Base-by-base conservation (phyloP, 2,113 vertebrate species). In the Chrysochloris asiatica region DNA sequence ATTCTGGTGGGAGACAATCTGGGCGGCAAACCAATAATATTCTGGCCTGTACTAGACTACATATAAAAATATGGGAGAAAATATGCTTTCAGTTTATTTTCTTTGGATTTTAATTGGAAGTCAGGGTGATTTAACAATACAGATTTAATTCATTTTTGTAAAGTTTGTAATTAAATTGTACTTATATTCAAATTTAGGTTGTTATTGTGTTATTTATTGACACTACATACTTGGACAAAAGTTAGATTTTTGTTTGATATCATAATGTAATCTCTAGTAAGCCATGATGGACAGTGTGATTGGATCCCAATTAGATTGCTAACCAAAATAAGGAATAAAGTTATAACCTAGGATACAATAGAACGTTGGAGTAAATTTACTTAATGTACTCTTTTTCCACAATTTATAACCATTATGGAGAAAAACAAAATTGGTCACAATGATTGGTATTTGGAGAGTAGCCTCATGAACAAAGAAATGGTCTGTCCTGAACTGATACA, bases 91-190 rank as follows among this genome's bases (percentile, higher is more conserved):
- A 77, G 84, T 73, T 79, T 30, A 71, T 24, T 54, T 63, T 69
- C 28, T 61, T 50, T 52, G 50, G 9, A 56, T 28, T 83, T 83
- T 67, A 78, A 78, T 86, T 69, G 72, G 26, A 91, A 65, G 5
- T 9, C 14, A 8, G 12, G 10, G 24, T 76, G n/a, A 41, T 6
- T 52, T 61, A 48, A 65, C 26, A 77, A 0, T 28, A 13, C 41
- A 2, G 24, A 19, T 63, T 67, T 87, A 80, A 87, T 89, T 91
- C 91, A 50, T 81, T 90, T 4, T 43, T 83, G n/a, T 71, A 56
- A 92, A 90, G 16, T 52, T 92, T 26, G 56, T 41, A 84, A 28
- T 65, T 14, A 30, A 30, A 41, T 16, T 61, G 4, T 56, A 85
- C 30, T 85, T 77, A 43, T 28, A 48, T 56, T 28, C 21, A 48